Evolutionary conservation across 2,888 invertebrate genomes (phyloP).

Genomic region (Noctua pronuba): DNA sequence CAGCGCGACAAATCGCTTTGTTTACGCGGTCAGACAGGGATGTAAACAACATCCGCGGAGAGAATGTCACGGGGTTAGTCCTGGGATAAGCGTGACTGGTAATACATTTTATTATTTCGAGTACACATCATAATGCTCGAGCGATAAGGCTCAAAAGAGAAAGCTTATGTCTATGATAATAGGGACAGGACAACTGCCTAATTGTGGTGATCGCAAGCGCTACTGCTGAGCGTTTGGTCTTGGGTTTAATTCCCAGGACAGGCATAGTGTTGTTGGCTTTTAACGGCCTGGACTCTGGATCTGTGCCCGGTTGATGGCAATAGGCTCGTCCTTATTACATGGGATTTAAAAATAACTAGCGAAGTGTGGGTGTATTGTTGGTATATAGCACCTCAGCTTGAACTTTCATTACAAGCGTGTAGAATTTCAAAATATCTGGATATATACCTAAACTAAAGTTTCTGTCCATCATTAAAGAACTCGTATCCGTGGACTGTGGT

Average conservation of each 20-base stretch:
- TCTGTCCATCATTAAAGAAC: neutral
- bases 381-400: neutral
- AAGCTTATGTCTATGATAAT: neutral
- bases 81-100: constrained; percentile 50
- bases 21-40: constrained; percentile 69
- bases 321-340: neutral
- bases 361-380: neutral
- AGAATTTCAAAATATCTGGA: neutral
- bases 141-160: neutral
- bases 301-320: neutral
- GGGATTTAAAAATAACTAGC: neutral
- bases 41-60: constrained; percentile 62
- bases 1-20: constrained; percentile 73
- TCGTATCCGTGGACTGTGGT: neutral
- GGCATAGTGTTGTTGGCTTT: neutral
- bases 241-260: neutral
- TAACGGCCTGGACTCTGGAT: neutral
- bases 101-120: constrained; percentile 39
- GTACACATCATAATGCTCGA: neutral
- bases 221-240: neutral
- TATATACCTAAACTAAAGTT: neutral
- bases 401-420: neutral
- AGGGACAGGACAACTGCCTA: neutral
- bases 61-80: constrained; percentile 46
- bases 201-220: neutral